Conservation (phyloP, 53 echinoderm and acorn worm genomes). For the Stichopus horrens region DNA sequence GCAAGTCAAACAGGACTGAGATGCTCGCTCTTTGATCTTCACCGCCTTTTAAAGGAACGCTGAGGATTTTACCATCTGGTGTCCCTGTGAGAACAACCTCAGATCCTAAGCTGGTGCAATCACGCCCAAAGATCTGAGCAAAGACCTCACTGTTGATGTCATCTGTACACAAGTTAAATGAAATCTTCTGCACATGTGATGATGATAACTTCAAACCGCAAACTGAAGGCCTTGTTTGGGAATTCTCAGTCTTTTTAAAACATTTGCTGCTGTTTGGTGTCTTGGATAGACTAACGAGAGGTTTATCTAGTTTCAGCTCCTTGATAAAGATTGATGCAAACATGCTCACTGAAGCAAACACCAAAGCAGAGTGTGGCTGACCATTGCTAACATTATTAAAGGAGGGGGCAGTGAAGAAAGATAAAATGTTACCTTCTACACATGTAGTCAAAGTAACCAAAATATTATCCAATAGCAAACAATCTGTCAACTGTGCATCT, state of each 20-base stretch:
- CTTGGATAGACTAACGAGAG: neutral
- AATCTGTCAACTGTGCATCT: neutral
- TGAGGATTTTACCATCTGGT: slow-evolving; percentile 13
- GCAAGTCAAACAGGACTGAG: neutral
- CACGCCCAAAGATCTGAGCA: neutral
- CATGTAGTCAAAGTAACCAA: neutral
- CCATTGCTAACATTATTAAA: neutral
- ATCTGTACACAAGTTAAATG: neutral
- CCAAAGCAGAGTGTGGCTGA: neutral
- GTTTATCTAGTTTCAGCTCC: neutral
- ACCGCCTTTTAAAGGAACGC: neutral
- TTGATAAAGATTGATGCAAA: neutral
- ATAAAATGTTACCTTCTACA: neutral
- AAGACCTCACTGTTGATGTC: neutral
- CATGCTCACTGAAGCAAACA: neutral
- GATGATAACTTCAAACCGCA: neutral
- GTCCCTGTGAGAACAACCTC: neutral
- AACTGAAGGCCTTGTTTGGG: neutral
- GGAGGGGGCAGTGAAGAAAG: neutral
- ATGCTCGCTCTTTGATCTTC: neutral
- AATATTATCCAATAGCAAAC: neutral
- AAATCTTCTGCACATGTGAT: neutral
- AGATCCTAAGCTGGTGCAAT: neutral
- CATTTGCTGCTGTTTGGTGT: neutral
- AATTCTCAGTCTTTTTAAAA: neutral